Base-by-base conservation (phyloP, 2,888 invertebrate genomes). In the Reticulitermes lucifugus region DNA sequence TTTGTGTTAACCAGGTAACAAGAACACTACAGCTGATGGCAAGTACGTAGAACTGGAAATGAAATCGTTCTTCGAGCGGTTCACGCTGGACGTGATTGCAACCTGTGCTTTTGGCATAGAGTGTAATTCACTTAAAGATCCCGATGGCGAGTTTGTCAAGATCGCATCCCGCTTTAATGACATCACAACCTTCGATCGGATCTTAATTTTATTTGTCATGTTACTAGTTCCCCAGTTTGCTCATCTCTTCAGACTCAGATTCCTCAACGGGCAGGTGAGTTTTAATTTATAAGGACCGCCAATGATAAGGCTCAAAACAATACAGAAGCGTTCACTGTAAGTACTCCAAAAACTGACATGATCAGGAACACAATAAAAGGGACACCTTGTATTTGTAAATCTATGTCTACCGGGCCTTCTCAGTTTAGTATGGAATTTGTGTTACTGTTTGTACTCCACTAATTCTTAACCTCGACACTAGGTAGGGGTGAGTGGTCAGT, bases 31-130 rank as follows among this genome's bases (percentile, higher is more conserved):
- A 4, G 21, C 43, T 51, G 25, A 55, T 55, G 55, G 14, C 5
- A 71, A 59, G 25, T 70, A 89, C 88, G 14, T 25, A 10, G 92
- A 92, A 73, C 89, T 93, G n/a, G 93, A 93, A 88, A 91, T 93
- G 91, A 93, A 93, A 89, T 91, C 92, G 85, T 90, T 92, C 43
- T 92, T 92, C 89, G 93, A 93, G 0, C 92, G 93, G 88, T 93
- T 91, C 85, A 93, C 93, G 1, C 88, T 93, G 83, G 93, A 93
- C 89, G 92, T 93, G 2, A 93, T 93, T 84, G 93, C 93, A n/a
- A 91, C 92, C 29, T 93, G 93, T 89, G 93, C 93, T 29, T 93
- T 93, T 90, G 93, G 93, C 2, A 92, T 93, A 22, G 92, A 92
- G 88, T 91, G 92, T 86, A 91, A 92, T 87, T 92, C 92, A 12